Evolutionary conservation across 2,888 invertebrate genomes (phyloP).

Genomic region (Amblyjoppa fuscipennis): DNA sequence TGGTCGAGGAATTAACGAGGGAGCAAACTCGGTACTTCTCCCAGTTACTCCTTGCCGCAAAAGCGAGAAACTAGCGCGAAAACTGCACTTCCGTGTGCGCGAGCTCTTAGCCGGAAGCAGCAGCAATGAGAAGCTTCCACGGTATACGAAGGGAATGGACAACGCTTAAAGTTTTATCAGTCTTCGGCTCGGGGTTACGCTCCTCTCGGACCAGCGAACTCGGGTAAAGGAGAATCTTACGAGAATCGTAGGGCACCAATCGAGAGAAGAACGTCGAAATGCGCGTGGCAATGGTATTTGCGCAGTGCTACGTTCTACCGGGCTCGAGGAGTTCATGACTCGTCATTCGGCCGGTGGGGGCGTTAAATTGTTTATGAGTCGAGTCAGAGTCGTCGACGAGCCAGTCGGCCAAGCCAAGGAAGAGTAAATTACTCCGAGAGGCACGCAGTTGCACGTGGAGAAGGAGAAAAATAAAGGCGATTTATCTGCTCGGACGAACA

Average conservation of each 20-base stretch:
- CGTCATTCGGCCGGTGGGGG: constrained; percentile 22
- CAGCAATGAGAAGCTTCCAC: constrained; percentile 12
- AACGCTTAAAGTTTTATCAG: constrained; percentile 66
- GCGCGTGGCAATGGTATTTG: not conserved
- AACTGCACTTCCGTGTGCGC: constrained; percentile 41
- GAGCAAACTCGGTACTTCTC: constrained; percentile 46
- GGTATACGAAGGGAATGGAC: constrained; percentile 50
- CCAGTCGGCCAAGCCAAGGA: not conserved
- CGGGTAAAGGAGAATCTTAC: constrained; percentile 25
- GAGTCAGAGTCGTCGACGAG: constrained; percentile 20
- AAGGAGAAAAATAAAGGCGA: not conserved
- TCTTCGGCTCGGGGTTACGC: constrained; percentile 50
- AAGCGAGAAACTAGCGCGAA: constrained; percentile 23
- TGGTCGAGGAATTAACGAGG: constrained; percentile 58
- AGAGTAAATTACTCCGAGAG: not conserved
- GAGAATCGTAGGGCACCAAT: constrained; percentile 7
- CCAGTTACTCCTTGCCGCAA: not conserved
- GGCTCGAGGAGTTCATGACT: constrained; percentile 20
- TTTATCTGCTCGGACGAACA: not conserved
- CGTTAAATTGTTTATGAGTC: constrained; percentile 41
- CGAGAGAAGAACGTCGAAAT: constrained; percentile 16
- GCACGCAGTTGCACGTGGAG: not conserved
- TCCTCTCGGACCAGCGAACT: constrained; percentile 26
- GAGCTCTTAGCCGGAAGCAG: constrained; percentile 4
- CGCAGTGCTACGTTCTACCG: not conserved